Evolutionary conservation across 2,113 vertebrate species (phyloP).

Genomic region (Osmerus eperlanus): DNA sequence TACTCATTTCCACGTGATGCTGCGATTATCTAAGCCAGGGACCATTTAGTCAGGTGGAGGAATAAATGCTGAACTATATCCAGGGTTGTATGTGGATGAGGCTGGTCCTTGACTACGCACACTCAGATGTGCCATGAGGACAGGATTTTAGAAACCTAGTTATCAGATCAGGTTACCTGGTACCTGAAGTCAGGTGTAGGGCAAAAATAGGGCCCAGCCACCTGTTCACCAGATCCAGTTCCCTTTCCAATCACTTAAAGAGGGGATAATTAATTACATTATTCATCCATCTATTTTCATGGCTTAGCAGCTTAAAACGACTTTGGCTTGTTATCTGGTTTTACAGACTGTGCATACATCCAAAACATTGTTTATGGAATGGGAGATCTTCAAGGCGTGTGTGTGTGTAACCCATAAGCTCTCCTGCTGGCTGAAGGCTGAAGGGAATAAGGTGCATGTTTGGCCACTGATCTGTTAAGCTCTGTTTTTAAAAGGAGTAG

Average conservation of each 20-base stretch:
- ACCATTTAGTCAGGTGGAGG: not conserved
- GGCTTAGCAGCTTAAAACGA: slow-evolving; percentile 47
- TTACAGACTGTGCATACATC: slow-evolving; percentile 15
- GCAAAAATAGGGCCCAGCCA: slow-evolving; percentile 67
- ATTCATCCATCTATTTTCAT: slow-evolving; percentile 72
- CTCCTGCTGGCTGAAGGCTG: not conserved
- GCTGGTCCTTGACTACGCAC: not conserved
- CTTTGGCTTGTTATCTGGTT: slow-evolving; percentile 46
- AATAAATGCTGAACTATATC: no score
- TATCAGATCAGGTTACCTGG: slow-evolving; percentile 74
- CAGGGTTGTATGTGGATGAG: no score
- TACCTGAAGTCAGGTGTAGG: slow-evolving; percentile 64
- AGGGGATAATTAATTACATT: slow-evolving; percentile 72
- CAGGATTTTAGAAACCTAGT: slow-evolving; percentile 67
- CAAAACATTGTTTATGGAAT: slow-evolving; percentile 31
- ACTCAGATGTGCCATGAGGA: slow-evolving; percentile 8
- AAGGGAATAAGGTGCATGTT: no score
- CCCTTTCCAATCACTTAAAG: slow-evolving; percentile 75
- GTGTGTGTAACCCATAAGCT: slow-evolving; percentile 3
- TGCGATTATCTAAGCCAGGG: not conserved
- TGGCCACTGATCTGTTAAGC: no score
- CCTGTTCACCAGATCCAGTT: slow-evolving; percentile 75
- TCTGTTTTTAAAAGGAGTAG: no score
- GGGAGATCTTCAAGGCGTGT: slow-evolving; percentile 16
- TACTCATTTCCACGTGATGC: no score